Conservation (phyloP, 1,140 invertebrate species). For the Maniola jurtina region DNA sequence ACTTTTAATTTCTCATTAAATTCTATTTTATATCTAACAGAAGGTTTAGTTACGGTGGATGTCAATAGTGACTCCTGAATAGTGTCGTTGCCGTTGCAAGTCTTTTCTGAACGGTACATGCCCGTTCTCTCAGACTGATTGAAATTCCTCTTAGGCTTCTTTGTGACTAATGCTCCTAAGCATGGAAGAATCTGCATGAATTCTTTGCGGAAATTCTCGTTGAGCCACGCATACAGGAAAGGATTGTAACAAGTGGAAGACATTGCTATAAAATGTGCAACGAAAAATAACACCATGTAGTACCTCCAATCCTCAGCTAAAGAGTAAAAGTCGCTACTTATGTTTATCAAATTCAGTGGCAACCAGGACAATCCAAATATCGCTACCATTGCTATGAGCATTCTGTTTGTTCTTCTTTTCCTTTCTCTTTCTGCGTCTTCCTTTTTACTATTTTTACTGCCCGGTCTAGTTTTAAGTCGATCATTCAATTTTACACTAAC, state of each 20-base stretch:
- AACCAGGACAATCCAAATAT: constrained; percentile 97
- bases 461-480: constrained; percentile 87
- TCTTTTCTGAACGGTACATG: constrained; percentile 79
- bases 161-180: constrained; percentile 78
- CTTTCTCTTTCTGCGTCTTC: constrained; percentile 88
- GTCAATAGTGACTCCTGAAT: constrained; percentile 84
- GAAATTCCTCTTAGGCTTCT: constrained; percentile 58
- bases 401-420: constrained; percentile 91
- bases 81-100: constrained; percentile 87
- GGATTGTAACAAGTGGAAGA: constrained; percentile 97
- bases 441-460: constrained; percentile 86
- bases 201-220: constrained; percentile 98
- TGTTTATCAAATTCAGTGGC: constrained; percentile 94
- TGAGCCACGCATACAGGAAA: constrained; percentile 96
- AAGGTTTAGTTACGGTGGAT: constrained; percentile 62
- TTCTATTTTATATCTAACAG: constrained; percentile 68
- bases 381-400: constrained; percentile 98
- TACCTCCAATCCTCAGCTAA: constrained; percentile 86
- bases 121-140: constrained; percentile 68
- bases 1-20: constrained; percentile 62
- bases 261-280: constrained; percentile 97
- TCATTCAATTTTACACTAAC: constrained; percentile 93
- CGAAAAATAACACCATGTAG: constrained; percentile 91
- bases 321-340: constrained; percentile 90
- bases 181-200: constrained; percentile 90